Evolutionary conservation across 23 tunicate species (phyloP).

Genomic region (Diplosoma virens): DNA sequence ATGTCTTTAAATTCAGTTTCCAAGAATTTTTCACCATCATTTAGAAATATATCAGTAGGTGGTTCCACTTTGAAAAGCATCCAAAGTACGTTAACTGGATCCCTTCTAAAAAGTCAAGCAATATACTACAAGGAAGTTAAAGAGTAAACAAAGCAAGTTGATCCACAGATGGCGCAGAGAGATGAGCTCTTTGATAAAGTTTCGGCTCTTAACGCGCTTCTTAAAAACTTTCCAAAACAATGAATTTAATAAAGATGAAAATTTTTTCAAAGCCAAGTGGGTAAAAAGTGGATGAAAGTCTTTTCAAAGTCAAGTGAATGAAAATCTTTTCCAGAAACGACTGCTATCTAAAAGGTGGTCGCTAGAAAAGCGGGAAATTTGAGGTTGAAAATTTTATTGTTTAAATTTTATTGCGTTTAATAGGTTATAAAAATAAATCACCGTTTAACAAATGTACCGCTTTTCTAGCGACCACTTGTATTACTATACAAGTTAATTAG

Average conservation of each 20-base stretch:
- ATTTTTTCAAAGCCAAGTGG: too few relatives aligned
- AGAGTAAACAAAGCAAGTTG: slow-evolving; percentile 34
- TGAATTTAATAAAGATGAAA: neutral
- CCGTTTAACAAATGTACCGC: too few relatives aligned
- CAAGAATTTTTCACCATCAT: too few relatives aligned
- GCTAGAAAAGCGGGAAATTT: too few relatives aligned
- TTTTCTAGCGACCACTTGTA: too few relatives aligned
- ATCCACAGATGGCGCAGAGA: slow-evolving; percentile 30
- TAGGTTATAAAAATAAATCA: too few relatives aligned
- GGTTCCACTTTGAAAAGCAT: slow-evolving; percentile 39
- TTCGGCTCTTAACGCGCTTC: slow-evolving; percentile 40
- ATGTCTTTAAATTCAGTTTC: slow-evolving; percentile 19
- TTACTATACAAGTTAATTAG: slow-evolving; percentile 26
- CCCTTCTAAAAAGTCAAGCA: slow-evolving; percentile 13
- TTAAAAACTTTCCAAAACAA: neutral
- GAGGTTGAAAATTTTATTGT: too few relatives aligned
- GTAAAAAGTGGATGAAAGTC: too few relatives aligned
- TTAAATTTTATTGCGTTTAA: too few relatives aligned
- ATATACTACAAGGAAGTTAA: slow-evolving; percentile 5
- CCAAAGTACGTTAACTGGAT: slow-evolving; percentile 41
- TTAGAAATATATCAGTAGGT: slow-evolving; percentile 26
- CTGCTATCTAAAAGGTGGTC: too few relatives aligned
- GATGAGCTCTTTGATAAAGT: slow-evolving; percentile 50
- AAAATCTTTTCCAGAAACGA: neutral
- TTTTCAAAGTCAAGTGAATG: too few relatives aligned